Evolutionary conservation across 92 coral and sea anemone genomes (phyloP).

Genomic region (Isaurus tuberculatus): DNA sequence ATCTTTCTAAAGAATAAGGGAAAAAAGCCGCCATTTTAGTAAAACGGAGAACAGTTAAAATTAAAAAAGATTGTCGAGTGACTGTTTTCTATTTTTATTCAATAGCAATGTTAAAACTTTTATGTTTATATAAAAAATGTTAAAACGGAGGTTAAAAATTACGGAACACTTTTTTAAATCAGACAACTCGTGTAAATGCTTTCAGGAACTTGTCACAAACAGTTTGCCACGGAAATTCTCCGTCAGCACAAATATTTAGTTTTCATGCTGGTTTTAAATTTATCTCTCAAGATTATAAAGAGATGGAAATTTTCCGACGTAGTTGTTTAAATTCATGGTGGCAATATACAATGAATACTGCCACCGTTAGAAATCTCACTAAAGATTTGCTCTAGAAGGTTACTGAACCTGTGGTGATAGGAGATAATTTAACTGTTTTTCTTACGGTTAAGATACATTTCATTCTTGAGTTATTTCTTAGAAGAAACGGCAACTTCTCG

Average conservation of each 20-base stretch:
- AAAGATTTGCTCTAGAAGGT: neutral
- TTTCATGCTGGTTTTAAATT: constrained; percentile 21
- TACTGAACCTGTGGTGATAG: neutral
- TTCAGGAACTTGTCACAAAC: constrained; percentile 24
- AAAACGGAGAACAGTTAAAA: neutral
- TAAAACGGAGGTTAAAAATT: neutral
- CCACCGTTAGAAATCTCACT: neutral
- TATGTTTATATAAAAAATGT: neutral
- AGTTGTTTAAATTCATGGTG: constrained; percentile 9
- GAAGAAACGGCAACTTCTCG: constrained; percentile 48
- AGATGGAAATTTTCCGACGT: constrained; percentile 18
- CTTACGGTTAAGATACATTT: constrained; percentile 33
- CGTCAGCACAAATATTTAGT: constrained; percentile 36
- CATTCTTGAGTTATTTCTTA: constrained; percentile 67
- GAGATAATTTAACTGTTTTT: constrained; percentile 29
- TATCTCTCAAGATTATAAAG: constrained; percentile 14
- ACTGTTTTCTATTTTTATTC: neutral
- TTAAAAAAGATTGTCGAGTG: neutral
- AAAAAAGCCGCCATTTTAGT: constrained; percentile 55
- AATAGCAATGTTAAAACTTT: neutral
- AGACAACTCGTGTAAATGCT: constrained; percentile 29
- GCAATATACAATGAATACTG: neutral
- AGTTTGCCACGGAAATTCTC: constrained; percentile 9
- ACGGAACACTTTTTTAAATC: constrained; percentile 22
- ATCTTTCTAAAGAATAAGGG: constrained; percentile 49